Percentiles rank a stretch among this genome's conserved stretches.
These are phyloP conservation scores for Dreissena polymorpha DNA, from an alignment of 1,140 invertebrate species.

Conservation along the genomic window DNA sequence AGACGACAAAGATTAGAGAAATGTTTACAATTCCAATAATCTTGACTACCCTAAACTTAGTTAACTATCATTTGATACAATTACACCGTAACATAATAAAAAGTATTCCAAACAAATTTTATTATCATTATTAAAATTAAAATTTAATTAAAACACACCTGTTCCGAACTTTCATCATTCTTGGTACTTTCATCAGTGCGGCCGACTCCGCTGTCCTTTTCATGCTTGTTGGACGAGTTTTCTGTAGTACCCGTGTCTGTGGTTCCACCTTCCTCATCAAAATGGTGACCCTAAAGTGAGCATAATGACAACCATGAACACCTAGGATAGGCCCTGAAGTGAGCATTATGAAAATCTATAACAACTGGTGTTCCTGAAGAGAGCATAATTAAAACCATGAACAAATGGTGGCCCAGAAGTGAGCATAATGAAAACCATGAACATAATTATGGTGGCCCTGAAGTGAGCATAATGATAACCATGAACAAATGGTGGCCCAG, in stretches of 20 bases:
- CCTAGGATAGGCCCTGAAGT: no score
- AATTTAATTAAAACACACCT: no score
- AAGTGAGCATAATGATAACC: background rate
- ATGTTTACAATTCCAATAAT: background rate
- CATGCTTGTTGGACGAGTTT: constrained; percentile 77
- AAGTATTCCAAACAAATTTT: no score
- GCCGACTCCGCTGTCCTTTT: constrained; percentile 80
- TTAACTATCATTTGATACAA: no score
- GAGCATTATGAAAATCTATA: no score
- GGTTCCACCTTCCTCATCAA: constrained; percentile 78
- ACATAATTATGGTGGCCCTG: constrained; percentile 62
- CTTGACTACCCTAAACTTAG: no score
- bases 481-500: constrained; percentile 64
- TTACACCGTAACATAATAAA: no score
- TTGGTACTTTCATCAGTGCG: constrained; percentile 78
- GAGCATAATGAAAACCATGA: no score
- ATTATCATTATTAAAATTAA: no score
- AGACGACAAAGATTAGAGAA: background rate
- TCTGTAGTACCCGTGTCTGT: constrained; percentile 78
- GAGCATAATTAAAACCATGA: no score
- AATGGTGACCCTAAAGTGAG: constrained; percentile 63
- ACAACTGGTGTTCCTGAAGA: constrained; percentile 67
- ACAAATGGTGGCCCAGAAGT: constrained; percentile 65
- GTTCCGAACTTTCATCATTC: constrained; percentile 80
- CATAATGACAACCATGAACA: no score